Conservation (phyloP, 1,140 invertebrate species). For the Eupristina koningsbergeri region DNA sequence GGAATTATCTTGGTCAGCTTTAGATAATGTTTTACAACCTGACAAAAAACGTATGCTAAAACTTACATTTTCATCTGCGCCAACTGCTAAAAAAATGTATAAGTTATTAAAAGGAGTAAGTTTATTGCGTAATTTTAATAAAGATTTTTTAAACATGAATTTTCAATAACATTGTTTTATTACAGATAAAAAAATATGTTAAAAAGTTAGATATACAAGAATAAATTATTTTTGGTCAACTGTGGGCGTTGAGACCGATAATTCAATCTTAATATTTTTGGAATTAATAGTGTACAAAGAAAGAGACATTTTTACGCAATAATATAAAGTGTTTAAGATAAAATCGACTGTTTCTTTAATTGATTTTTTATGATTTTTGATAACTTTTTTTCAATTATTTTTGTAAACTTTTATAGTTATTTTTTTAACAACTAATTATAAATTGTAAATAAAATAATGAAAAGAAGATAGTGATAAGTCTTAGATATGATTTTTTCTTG, state of each 20-base stretch:
- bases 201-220: slow-evolving; percentile 55
- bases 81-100: slow-evolving; percentile 70
- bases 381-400: slow-evolving; percentile 16
- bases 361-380: not conserved
- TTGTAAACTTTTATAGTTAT: slow-evolving; percentile 10
- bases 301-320: slow-evolving; percentile 30
- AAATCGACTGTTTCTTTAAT: slow-evolving; percentile 21
- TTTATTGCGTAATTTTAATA: slow-evolving; percentile 17
- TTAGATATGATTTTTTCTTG: slow-evolving; percentile 32
- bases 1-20: slow-evolving; percentile 72
- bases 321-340: slow-evolving; percentile 10
- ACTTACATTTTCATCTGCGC: slow-evolving; percentile 69
- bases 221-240: slow-evolving; percentile 50
- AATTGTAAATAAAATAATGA: slow-evolving; percentile 36
- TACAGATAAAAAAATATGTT: slow-evolving; percentile 59
- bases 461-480: slow-evolving; percentile 4
- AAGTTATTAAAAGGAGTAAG: slow-evolving; percentile 69
- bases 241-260: not conserved
- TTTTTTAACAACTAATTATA: slow-evolving; percentile 40
- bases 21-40: slow-evolving; percentile 71
- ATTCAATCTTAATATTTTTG: slow-evolving; percentile 37
- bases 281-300: slow-evolving; percentile 47
- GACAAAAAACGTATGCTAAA: slow-evolving; percentile 67
- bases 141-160: not conserved
- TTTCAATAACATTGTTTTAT: slow-evolving; percentile 42